Evolutionary conservation across 1,140 invertebrate genomes (phyloP).

Genomic region (Orchesella cincta): DNA sequence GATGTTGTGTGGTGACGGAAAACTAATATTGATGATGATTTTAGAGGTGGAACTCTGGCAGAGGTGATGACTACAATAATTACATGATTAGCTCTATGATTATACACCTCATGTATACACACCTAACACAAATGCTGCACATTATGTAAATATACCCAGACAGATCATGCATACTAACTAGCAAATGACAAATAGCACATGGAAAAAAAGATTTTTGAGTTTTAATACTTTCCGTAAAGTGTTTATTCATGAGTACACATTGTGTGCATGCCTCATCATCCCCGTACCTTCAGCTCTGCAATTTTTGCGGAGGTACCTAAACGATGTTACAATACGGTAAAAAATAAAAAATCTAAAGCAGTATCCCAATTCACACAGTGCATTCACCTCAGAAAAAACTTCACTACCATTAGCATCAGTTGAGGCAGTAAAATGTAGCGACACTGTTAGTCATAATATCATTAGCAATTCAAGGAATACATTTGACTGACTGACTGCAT

Average conservation of each 20-base stretch:
- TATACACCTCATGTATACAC: not conserved
- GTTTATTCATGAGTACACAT: not conserved
- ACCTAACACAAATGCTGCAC: not conserved
- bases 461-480: not conserved
- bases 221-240: too few relatives aligned
- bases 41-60: not conserved
- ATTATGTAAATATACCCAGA: not conserved
- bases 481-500: too few relatives aligned
- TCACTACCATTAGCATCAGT: not conserved
- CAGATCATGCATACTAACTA: not conserved
- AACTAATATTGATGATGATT: not conserved
- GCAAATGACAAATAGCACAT: not conserved
- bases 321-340: not conserved
- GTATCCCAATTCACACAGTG: not conserved
- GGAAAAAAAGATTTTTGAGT: not conserved
- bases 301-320: not conserved
- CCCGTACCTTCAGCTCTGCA: not conserved
- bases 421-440: not conserved
- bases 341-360: slow-evolving; percentile 1
- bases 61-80: too few relatives aligned
- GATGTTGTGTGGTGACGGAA: too few relatives aligned
- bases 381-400: not conserved
- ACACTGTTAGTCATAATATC: not conserved
- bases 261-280: not conserved
- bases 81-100: not conserved